A percentile compares a stretch with the other conserved stretches of the same genome.
phyloP scores from a whole-genome alignment of 2,888 invertebrate species.

The Tenthredo scrophulariae region DNA sequence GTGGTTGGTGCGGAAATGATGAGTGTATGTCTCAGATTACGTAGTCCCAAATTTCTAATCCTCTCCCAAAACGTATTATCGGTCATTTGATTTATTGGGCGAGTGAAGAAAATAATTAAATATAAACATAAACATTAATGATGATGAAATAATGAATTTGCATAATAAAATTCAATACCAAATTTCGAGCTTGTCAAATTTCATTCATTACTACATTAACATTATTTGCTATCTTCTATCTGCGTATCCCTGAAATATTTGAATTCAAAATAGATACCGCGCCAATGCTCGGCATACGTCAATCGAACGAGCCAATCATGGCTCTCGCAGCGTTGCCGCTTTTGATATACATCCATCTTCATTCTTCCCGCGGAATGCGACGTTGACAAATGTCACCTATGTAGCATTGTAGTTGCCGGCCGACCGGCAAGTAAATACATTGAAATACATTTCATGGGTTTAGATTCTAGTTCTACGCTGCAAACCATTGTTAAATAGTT shows the following conservation, averaged over 20 bases:
- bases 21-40: constrained; percentile 44
- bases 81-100: constrained; percentile 37
- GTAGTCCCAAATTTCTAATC: constrained; percentile 46
- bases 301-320: background rate
- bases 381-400: constrained; percentile 4
- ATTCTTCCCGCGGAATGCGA: constrained; percentile 6
- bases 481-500: background rate
- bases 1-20: background rate
- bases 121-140: constrained; percentile 58
- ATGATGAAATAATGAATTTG: constrained; percentile 66
- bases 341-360: background rate
- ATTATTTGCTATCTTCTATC: background rate
- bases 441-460: background rate
- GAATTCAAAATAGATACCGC: background rate
- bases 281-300: background rate
- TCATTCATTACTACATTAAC: background rate
- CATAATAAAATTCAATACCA: constrained; percentile 62
- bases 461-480: constrained; percentile 5
- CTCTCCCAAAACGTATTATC: constrained; percentile 3
- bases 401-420: constrained; percentile 15
- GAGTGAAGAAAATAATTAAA: constrained; percentile 49
- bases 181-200: constrained; percentile 2
- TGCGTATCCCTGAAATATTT: constrained; percentile 6
- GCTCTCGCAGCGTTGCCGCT: constrained; percentile 15
- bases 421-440: background rate